Percentiles rank a stretch among this genome's conserved stretches.
phyloP scores from a whole-genome alignment of 2,888 invertebrate species.

The Phyllotreta cruciferae region DNA sequence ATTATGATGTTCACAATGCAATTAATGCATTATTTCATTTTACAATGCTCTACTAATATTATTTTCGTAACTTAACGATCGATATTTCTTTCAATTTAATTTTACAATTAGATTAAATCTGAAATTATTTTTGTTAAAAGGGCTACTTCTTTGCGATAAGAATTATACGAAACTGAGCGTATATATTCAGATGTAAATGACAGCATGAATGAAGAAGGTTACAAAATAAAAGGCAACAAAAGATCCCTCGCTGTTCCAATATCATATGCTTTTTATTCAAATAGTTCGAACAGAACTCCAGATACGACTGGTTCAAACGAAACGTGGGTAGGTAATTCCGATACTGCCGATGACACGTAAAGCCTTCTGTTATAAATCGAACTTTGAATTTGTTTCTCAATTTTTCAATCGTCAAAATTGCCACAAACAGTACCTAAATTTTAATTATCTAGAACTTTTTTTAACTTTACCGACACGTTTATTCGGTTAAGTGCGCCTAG shows the following conservation, averaged over 20 bases:
- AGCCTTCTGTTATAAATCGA: conserved; percentile 8
- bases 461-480: too few species aligned
- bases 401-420: neutral
- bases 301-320: conserved; percentile 9
- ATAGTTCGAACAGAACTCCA: neutral
- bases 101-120: too few species aligned
- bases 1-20: too few species aligned
- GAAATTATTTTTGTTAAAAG: too few species aligned
- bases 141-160: too few species aligned
- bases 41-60: too few species aligned
- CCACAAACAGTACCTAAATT: too few species aligned
- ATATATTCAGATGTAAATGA: conserved; percentile 11
- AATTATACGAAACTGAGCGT: neutral
- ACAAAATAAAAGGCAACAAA: conserved; percentile 5
- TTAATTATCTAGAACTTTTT: too few species aligned
- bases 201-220: conserved; percentile 1
- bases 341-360: conserved; percentile 7
- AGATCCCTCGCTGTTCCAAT: conserved; percentile 4
- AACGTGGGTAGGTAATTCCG: neutral
- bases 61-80: too few species aligned
- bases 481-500: neutral
- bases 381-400: conserved; percentile 4
- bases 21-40: too few species aligned
- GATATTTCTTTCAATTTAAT: too few species aligned
- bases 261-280: conserved; percentile 12